A percentile compares a stretch with the other conserved stretches of the same genome.
phyloP scores from a whole-genome alignment of 1,140 invertebrate species.

The Penaeus vannamei region DNA sequence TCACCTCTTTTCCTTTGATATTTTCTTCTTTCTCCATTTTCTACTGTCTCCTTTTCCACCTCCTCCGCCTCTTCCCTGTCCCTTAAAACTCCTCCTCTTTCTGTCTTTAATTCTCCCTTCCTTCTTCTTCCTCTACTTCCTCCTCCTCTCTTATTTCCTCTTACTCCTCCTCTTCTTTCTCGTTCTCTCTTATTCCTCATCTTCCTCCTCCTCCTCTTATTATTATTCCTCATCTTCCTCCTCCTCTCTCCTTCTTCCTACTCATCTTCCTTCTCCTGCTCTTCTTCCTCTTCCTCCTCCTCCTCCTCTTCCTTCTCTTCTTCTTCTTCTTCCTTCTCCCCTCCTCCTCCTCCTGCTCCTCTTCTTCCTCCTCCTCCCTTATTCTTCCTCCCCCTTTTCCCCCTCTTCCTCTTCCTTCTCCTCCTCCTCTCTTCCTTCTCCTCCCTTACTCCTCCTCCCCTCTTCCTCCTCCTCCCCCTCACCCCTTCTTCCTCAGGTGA shows the following conservation, averaged over 20 bases:
- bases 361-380: not conserved
- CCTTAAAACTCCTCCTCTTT: too few species aligned
- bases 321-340: not conserved
- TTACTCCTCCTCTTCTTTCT: not conserved
- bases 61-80: not conserved
- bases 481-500: not conserved
- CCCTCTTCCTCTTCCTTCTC: not conserved
- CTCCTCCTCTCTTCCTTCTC: too few species aligned
- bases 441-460: too few species aligned
- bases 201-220: slow-evolving; percentile 3
- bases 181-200: not conserved
- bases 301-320: not conserved
- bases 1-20: too few species aligned
- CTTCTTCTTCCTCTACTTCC: too few species aligned
- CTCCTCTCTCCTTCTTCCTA: not conserved
- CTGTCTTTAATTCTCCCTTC: too few species aligned
- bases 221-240: not conserved
- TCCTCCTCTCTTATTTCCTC: too few species aligned
- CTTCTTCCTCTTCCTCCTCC: not conserved
- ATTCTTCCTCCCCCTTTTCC: not conserved
- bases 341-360: not conserved
- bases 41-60: not conserved
- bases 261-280: not conserved
- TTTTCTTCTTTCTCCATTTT: too few species aligned
- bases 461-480: not conserved